Evolutionary conservation across 2,888 invertebrate species (phyloP).

Genomic region (Pristionchus exspectatus): DNA sequence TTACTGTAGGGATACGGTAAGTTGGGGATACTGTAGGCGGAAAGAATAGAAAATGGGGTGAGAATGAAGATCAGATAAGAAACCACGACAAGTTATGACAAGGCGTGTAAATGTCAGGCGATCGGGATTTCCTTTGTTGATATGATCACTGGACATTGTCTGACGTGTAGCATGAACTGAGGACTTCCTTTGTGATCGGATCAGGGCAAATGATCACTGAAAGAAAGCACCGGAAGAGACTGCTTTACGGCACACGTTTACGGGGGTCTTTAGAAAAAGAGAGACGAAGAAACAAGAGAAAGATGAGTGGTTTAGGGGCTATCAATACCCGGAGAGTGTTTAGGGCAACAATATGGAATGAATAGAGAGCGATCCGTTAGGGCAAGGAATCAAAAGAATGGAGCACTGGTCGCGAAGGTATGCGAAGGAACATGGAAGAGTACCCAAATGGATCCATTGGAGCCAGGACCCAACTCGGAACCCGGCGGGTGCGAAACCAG

Average conservation of each 20-base stretch:
- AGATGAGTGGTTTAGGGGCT: conserved; percentile 35
- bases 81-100: neutral
- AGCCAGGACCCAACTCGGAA: neutral
- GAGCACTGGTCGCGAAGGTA: no score
- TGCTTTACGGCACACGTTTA: conserved; percentile 12
- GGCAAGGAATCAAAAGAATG: neutral
- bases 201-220: neutral
- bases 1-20: neutral
- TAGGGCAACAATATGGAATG: neutral
- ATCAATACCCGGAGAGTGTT: neutral
- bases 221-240: neutral
- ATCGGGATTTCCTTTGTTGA: conserved; percentile 21
- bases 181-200: neutral
- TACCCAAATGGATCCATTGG: neutral
- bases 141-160: neutral
- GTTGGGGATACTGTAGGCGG: neutral
- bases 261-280: neutral
- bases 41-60: neutral
- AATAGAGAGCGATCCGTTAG: neutral
- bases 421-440: neutral
- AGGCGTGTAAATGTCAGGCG: neutral
- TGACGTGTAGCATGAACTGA: neutral
- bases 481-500: neutral
- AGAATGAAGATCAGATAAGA: conserved; percentile 16
- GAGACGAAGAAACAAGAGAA: neutral